These are phyloP conservation scores for Bombus sylvicola DNA, from an alignment of 1,140 invertebrate genomes.

Conservation along the genomic window DNA sequence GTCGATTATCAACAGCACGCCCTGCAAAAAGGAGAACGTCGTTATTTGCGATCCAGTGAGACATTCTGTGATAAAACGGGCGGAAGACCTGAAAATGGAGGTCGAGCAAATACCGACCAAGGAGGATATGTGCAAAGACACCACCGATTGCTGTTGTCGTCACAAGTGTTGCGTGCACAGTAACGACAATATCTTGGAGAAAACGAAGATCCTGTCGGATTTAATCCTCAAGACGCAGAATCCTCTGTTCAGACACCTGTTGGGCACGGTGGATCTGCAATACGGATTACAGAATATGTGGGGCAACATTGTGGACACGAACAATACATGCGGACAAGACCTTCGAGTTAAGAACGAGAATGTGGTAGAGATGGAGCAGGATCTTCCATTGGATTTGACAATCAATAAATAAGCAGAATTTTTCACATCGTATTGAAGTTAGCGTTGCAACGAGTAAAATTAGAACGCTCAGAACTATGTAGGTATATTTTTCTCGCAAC, in stretches of 20 bases:
- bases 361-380: slow-evolving; percentile 79
- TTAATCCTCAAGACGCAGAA: slow-evolving; percentile 78
- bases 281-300: slow-evolving; percentile 78
- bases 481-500: background rate
- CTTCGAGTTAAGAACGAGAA: slow-evolving; percentile 75
- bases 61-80: slow-evolving; percentile 80
- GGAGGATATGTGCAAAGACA: slow-evolving; percentile 37
- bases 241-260: slow-evolving; percentile 77
- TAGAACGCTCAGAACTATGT: no score
- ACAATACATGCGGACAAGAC: slow-evolving; percentile 75
- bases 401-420: slow-evolving; percentile 74
- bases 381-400: slow-evolving; percentile 79
- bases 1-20: slow-evolving; percentile 78
- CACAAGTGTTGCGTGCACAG: slow-evolving; percentile 79
- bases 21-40: slow-evolving; percentile 72
- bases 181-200: slow-evolving; percentile 75
- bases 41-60: slow-evolving; percentile 67
- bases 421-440: background rate
- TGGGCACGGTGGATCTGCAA: slow-evolving; percentile 77
- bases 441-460: background rate
- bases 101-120: slow-evolving; percentile 58
- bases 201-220: slow-evolving; percentile 80
- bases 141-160: slow-evolving; percentile 74
- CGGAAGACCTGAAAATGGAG: slow-evolving; percentile 77
- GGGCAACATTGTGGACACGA: slow-evolving; percentile 71